A percentile compares a stretch with the other conserved stretches of the same genome.
Evolutionary conservation across 2,888 invertebrate species (phyloP).

Genomic region (Drosophila maculinotata): DNA sequence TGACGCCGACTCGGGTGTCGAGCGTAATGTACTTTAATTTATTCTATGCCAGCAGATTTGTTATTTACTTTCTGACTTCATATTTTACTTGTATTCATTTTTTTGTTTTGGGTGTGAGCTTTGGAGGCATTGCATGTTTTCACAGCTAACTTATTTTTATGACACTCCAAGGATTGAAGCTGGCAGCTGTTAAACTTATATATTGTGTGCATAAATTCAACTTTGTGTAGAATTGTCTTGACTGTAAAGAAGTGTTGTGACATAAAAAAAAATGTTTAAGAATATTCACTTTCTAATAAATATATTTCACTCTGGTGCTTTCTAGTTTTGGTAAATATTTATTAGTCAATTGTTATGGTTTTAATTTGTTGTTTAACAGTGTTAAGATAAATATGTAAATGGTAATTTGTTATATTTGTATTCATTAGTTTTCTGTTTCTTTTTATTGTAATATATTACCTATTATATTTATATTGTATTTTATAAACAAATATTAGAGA

Average conservation of each 20-base stretch:
- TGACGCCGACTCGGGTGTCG: conserved; percentile 61
- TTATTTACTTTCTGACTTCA: conserved; percentile 58
- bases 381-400: too few relatives aligned
- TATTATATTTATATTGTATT: too few relatives aligned
- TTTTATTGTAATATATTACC: too few relatives aligned
- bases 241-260: not conserved
- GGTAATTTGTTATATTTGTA: too few relatives aligned
- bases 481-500: too few relatives aligned
- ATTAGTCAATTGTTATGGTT: too few relatives aligned
- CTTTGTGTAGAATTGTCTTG: not conserved
- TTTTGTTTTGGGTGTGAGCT: conserved; percentile 21
- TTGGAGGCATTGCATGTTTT: conserved; percentile 55
- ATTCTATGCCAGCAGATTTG: conserved; percentile 61
- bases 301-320: not conserved
- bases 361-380: too few relatives aligned
- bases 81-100: conserved; percentile 23
- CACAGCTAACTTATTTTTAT: conserved; percentile 25
- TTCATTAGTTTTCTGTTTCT: too few relatives aligned
- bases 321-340: too few relatives aligned
- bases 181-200: conserved; percentile 11
- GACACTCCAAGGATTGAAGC: conserved; percentile 52
- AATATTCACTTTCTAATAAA: not conserved
- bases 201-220: conserved; percentile 15
- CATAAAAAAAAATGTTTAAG: not conserved
- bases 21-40: conserved; percentile 70